Evolutionary conservation across 1,140 invertebrate species (phyloP).

Genomic region (Nasonia longicornis): DNA sequence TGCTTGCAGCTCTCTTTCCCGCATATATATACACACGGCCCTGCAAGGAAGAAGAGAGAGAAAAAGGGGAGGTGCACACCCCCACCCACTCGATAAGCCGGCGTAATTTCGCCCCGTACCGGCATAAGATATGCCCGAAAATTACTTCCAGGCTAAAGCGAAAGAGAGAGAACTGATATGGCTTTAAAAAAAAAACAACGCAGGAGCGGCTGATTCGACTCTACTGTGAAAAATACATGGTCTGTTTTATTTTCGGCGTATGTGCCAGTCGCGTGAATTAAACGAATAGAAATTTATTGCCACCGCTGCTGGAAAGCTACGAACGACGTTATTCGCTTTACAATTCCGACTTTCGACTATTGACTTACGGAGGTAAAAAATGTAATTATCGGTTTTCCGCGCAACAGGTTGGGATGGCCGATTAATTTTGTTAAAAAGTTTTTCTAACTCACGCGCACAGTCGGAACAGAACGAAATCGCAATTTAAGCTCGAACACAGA

Average conservation of each 20-base stretch:
- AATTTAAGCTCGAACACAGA: background rate
- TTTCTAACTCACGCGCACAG: no score
- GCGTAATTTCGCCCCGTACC: constrained; percentile 47
- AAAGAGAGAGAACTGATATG: constrained; percentile 23
- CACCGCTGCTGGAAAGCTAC: no score
- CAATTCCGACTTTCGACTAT: background rate
- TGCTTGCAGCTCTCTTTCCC: constrained; percentile 4
- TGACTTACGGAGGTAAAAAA: background rate
- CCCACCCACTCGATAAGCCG: constrained; percentile 49
- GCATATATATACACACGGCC: no score
- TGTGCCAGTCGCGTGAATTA: background rate
- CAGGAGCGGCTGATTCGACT: background rate
- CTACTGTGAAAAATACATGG: background rate
- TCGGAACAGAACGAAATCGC: background rate
- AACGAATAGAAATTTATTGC: background rate
- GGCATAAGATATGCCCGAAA: constrained; percentile 51
- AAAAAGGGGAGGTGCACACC: background rate
- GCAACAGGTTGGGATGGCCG: background rate
- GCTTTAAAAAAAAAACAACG: background rate
- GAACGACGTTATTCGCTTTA: background rate
- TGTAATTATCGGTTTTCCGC: background rate
- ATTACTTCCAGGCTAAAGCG: constrained; percentile 46
- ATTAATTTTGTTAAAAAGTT: no score
- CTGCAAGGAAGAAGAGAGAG: constrained; percentile 15
- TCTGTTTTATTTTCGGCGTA: background rate